Evolutionary conservation across 2,113 vertebrate genomes (phyloP).

Genomic region (Etia nguti): DNA sequence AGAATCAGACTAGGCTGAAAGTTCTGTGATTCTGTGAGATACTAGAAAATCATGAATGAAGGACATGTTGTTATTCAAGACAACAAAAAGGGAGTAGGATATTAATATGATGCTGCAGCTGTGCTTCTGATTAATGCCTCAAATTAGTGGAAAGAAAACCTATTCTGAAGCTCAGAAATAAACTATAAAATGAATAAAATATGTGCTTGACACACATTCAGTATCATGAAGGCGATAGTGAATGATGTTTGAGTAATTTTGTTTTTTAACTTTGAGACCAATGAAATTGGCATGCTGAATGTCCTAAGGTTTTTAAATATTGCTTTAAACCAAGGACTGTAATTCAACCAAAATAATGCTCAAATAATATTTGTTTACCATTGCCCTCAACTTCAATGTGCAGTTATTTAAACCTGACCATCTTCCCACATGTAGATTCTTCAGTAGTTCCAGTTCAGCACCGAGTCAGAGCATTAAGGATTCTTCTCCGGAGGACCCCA

Average conservation of each 20-base stretch:
- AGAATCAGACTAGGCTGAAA: background rate
- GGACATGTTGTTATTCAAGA: background rate
- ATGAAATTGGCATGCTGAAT: background rate
- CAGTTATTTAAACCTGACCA: background rate
- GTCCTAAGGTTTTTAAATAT: accelerated
- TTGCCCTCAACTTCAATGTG: background rate
- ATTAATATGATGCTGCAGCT: background rate
- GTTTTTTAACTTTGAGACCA: background rate
- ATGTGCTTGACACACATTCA: background rate
- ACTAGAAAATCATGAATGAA: background rate
- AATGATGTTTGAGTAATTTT: background rate
- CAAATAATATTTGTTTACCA: background rate
- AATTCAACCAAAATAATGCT: background rate
- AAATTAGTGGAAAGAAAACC: background rate
- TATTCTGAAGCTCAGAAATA: background rate
- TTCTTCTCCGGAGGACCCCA: background rate
- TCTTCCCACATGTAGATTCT: constrained; percentile 74
- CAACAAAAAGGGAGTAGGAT: background rate
- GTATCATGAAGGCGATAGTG: background rate
- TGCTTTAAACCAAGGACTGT: background rate
- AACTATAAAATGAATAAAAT: background rate
- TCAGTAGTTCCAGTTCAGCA: constrained; percentile 50
- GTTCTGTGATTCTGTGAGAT: background rate
- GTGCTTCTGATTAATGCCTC: background rate
- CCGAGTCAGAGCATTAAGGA: background rate